These are phyloP conservation scores for Mallotus villosus DNA, from an alignment of 2,797 vertebrate species.

Conservation along the genomic window DNA sequence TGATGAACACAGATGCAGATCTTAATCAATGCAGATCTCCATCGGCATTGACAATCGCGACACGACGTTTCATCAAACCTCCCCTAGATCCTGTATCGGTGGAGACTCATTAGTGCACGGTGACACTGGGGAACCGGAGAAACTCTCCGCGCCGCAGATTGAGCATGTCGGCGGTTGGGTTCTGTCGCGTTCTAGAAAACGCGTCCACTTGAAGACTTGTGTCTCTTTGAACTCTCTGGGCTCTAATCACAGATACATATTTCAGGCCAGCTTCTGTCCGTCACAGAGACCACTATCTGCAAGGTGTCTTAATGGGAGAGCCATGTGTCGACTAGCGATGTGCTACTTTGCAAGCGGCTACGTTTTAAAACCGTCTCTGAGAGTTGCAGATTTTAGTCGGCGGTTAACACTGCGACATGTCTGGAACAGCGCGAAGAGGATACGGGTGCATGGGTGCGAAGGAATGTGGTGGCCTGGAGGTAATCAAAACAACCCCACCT, in stretches of 20 bases:
- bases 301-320: slow-evolving; percentile 77
- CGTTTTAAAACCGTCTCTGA: slow-evolving; percentile 28
- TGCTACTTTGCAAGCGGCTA: slow-evolving; percentile 40
- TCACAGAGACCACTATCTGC: slow-evolving; percentile 61
- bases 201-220: slow-evolving; percentile 46
- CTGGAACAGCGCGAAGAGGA: too few species aligned
- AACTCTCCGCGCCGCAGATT: too few species aligned
- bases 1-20: too few species aligned
- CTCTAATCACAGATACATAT: slow-evolving; percentile 81
- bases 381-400: slow-evolving; percentile 46
- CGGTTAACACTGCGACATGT: slow-evolving; percentile 48
- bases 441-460: too few species aligned
- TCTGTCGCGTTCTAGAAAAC: slow-evolving; percentile 42
- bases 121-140: slow-evolving; percentile 3
- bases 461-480: too few species aligned
- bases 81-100: not conserved
- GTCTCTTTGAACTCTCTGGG: slow-evolving; percentile 64
- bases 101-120: slow-evolving; percentile 2
- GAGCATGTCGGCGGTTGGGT: too few species aligned
- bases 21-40: too few species aligned
- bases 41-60: not conserved
- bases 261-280: slow-evolving; percentile 75
- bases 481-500: too few species aligned
- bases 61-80: not conserved
- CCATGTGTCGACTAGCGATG: slow-evolving; percentile 78